Evolutionary conservation across 2,113 vertebrate species (phyloP).

Genomic region (Nipponia nippon): DNA sequence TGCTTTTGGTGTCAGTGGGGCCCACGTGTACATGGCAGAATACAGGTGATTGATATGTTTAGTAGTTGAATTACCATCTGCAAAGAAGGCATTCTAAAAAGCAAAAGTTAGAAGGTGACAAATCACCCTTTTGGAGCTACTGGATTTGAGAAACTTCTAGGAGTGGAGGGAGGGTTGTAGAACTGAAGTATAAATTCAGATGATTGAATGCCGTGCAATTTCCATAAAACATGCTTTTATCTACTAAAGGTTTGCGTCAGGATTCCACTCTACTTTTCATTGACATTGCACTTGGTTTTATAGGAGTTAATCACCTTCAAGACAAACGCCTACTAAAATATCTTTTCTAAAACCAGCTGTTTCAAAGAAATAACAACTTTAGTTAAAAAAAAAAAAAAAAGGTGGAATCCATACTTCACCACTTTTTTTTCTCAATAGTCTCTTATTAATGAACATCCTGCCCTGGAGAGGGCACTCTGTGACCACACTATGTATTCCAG

Average conservation of each 20-base stretch:
- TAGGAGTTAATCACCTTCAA: not conserved
- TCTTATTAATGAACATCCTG: conserved; percentile 22
- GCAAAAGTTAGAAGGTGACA: not conserved
- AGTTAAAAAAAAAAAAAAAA: not conserved
- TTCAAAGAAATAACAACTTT: not conserved
- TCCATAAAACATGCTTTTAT: not conserved
- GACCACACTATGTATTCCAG: not conserved
- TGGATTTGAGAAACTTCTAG: not conserved
- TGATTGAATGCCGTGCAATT: not conserved
- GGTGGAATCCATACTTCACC: not conserved
- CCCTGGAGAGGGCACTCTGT: conserved; percentile 62
- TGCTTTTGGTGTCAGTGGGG: not conserved
- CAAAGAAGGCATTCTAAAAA: not conserved
- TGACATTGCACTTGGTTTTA: not conserved
- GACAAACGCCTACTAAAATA: not conserved
- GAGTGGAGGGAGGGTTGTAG: not conserved
- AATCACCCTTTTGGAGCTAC: not conserved
- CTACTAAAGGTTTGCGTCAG: not conserved
- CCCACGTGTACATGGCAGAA: rapidly evolving
- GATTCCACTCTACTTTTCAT: not conserved
- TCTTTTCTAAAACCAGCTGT: not conserved
- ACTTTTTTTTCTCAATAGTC: not conserved
- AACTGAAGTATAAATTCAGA: not conserved
- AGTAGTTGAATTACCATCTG: not conserved
- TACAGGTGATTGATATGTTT: not conserved